Base-by-base conservation (phyloP, 2,113 vertebrate genomes). In the Corythaeola cristata region DNA sequence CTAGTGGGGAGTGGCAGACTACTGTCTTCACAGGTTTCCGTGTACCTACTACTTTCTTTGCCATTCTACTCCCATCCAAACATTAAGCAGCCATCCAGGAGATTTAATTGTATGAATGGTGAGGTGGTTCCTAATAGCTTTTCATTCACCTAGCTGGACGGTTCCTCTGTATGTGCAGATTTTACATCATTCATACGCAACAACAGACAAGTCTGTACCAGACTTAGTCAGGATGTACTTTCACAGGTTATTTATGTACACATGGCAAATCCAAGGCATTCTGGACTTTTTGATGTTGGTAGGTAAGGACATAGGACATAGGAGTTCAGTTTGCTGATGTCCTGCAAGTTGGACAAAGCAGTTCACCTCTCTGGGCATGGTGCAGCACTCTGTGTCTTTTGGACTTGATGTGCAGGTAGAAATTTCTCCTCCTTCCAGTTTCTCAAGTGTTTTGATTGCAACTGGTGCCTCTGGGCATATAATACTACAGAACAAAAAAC, bases 221-320 rank as follows among this genome's bases (percentile, higher is more conserved):
- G 24, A 24, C 12, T 67, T 55, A 28, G 12, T 63, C 47, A 35
- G 52, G 62, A 32, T 39, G 7, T 23, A 5, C 19, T 45, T 26
- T 12, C 33, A 18, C 16, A 8, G 53, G 15, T 26, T 5, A 20
- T 17, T 8, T 20, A 6, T 45, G 53, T 28, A 23, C 0, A 0
- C 16, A 15, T n/a, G 44, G 39, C 53, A 35, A 39, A 22, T 11
- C n/a, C 49, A 15, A 24, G 32, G 53, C 8, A 0, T 10, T 37
- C 27, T 21, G 32, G 33, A 14, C 12, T 60, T 59, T 12, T 5
- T 28, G 63, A 4, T 77, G 39, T 24, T 30, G 73, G 3, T 53
- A 19, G 50, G 23, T 28, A 59, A 71, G 44, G 67, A 14, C 24
- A 3, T 17, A 23, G 68, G n/a, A n/a, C 22, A 6, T 0, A 3